These are phyloP conservation scores for Drosophila prosaltans DNA, from an alignment of 1,140 invertebrate genomes.

Conservation along the genomic window DNA sequence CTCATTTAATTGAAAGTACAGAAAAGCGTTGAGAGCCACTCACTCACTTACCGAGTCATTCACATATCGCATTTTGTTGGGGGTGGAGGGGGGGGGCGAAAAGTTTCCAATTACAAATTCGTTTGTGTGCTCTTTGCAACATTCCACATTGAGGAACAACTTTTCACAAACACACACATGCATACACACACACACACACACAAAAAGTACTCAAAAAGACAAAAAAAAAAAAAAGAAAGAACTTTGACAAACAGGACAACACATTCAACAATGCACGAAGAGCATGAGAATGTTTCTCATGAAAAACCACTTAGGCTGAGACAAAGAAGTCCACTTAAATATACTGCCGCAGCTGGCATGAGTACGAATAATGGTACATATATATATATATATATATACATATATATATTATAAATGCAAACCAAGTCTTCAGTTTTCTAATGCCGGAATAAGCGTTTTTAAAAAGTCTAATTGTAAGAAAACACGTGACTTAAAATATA, in stretches of 20 bases:
- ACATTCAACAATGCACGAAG: constrained; percentile 28
- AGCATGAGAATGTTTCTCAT: constrained; percentile 56
- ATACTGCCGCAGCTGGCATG: constrained; percentile 34
- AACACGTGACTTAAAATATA: neutral
- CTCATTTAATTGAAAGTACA: constrained; percentile 54
- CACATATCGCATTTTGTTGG: constrained; percentile 31
- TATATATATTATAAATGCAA: constrained; percentile 1
- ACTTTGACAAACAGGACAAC: constrained; percentile 21
- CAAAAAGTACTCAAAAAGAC: constrained; percentile 36
- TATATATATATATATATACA: neutral
- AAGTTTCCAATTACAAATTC: constrained; percentile 70
- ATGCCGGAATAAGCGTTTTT: constrained; percentile 43
- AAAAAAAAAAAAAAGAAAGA: constrained; percentile 29
- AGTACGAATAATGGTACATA: constrained; percentile 14
- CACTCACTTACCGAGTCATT: constrained; percentile 6
- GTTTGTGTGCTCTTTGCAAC: constrained; percentile 32
- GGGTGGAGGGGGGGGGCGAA: constrained; percentile 5
- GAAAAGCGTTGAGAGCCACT: constrained; percentile 2
- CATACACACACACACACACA: constrained; percentile 4
- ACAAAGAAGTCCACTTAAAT: constrained; percentile 64
- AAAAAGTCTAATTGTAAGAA: constrained; percentile 9
- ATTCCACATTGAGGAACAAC: constrained; percentile 45
- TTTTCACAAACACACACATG: constrained; percentile 28
- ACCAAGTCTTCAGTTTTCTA: constrained; percentile 27
- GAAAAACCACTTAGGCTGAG: constrained; percentile 71